Conservation (phyloP, 2,113 vertebrate genomes). For the Lepus timidus region DNA sequence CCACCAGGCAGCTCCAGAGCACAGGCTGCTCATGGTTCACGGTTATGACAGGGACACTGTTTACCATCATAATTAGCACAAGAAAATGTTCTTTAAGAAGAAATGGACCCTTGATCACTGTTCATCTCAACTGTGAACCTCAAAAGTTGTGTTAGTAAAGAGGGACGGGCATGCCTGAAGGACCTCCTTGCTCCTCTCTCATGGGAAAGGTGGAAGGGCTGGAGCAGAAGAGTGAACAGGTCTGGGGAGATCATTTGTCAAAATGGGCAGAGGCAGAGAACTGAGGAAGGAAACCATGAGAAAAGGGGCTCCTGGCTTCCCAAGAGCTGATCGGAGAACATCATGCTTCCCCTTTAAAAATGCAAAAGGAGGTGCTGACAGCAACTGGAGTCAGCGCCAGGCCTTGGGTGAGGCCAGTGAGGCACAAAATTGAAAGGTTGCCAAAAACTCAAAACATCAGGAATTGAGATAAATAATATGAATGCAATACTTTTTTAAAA, state of each 20-base stretch:
- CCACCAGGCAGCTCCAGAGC: not conserved
- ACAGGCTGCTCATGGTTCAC: not conserved
- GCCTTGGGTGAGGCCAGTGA: not conserved
- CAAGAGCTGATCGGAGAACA: rapidly evolving
- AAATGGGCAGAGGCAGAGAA: not conserved
- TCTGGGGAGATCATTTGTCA: not conserved
- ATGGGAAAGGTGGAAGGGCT: rapidly evolving
- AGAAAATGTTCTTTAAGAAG: not conserved
- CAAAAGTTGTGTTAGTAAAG: not conserved
- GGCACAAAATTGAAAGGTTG: not conserved
- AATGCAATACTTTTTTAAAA: not conserved
- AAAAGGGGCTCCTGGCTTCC: not conserved
- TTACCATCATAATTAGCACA: not conserved
- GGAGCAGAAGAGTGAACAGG: not conserved
- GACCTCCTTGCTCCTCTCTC: not conserved
- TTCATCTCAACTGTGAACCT: not conserved
- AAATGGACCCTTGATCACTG: not conserved
- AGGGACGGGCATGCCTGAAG: not conserved
- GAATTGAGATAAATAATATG: not conserved
- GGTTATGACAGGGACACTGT: not conserved
- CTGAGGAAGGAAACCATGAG: not conserved
- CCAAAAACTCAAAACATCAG: not conserved
- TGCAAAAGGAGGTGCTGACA: not conserved
- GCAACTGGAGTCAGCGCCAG: too few relatives aligned
- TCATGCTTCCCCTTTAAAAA: not conserved